Percentiles rank a stretch among this genome's conserved stretches.
phyloP scores from a whole-genome alignment of 1,140 invertebrate species.

The Camponotus floridanus region DNA sequence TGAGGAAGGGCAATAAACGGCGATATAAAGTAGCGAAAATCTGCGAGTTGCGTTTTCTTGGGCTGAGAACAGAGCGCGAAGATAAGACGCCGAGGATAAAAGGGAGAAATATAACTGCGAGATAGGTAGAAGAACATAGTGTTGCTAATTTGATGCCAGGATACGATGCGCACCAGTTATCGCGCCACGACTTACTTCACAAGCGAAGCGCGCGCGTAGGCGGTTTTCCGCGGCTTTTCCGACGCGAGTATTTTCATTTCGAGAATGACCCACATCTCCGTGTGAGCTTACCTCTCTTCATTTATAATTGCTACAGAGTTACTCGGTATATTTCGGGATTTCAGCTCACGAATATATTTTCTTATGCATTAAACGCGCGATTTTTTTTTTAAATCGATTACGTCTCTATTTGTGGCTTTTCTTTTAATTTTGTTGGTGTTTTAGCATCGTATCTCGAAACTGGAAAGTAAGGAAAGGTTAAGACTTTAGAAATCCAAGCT shows the following conservation, averaged over 20 bases:
- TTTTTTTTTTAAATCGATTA: neutral
- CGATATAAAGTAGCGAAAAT: slow-evolving; percentile 54
- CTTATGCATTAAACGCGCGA: neutral
- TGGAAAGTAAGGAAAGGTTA: neutral
- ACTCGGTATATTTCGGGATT: neutral
- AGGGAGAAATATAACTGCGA: slow-evolving; percentile 15
- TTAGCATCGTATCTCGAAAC: neutral
- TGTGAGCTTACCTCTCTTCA: neutral
- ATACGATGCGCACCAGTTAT: slow-evolving; percentile 73
- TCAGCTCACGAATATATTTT: neutral
- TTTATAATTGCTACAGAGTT: neutral
- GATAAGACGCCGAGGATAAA: slow-evolving; percentile 38
- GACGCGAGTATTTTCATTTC: slow-evolving; percentile 46
- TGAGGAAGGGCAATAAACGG: slow-evolving; percentile 26
- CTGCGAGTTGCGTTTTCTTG: slow-evolving; percentile 43
- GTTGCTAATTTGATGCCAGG: slow-evolving; percentile 74
- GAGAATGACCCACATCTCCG: neutral
- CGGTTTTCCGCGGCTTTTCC: slow-evolving; percentile 63
- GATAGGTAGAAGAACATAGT: slow-evolving; percentile 43
- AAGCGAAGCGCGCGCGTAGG: slow-evolving; percentile 53
- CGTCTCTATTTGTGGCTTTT: neutral
- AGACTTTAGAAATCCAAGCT: slow-evolving; percentile 7
- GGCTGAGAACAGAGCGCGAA: slow-evolving; percentile 35
- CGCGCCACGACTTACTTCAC: slow-evolving; percentile 69
- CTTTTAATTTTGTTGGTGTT: neutral